phyloP scores from a whole-genome alignment of 2,888 invertebrate genomes.

The Priocnemis perturbator region DNA sequence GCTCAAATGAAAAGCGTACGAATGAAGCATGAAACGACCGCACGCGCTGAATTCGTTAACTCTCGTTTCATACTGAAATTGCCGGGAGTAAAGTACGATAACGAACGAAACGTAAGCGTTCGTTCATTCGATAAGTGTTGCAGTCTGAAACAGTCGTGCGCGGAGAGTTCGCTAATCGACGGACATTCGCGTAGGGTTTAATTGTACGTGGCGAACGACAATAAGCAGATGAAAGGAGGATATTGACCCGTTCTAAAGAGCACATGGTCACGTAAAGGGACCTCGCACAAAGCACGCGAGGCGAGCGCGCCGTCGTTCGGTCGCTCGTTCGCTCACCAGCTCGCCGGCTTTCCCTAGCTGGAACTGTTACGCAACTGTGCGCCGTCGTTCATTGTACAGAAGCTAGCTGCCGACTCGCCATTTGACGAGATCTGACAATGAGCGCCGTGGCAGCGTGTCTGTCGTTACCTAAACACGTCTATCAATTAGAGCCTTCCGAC shows the following conservation, averaged over 20 bases:
- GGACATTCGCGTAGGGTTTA: conserved; percentile 34
- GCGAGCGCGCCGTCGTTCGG: conserved; percentile 19
- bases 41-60: no score
- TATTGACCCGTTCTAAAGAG: conserved; percentile 59
- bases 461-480: neutral
- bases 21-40: no score
- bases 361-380: conserved; percentile 53
- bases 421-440: conserved; percentile 14
- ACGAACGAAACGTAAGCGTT: no score
- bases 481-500: neutral
- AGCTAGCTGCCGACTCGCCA: conserved; percentile 17
- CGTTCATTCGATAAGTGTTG: no score
- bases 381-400: conserved; percentile 42
- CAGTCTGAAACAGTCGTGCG: no score
- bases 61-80: no score
- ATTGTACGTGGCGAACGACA: conserved; percentile 38
- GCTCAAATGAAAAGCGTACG: no score
- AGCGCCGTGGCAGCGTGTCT: neutral
- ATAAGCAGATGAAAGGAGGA: conserved; percentile 55
- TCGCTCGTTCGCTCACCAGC: conserved; percentile 32
- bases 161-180: no score
- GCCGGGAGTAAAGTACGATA: no score
- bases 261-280: conserved; percentile 59
- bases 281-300: conserved; percentile 53
- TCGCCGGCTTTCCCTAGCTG: conserved; percentile 50